Base-by-base conservation (phyloP, 2,113 vertebrate genomes). In the Sander lucioperca region DNA sequence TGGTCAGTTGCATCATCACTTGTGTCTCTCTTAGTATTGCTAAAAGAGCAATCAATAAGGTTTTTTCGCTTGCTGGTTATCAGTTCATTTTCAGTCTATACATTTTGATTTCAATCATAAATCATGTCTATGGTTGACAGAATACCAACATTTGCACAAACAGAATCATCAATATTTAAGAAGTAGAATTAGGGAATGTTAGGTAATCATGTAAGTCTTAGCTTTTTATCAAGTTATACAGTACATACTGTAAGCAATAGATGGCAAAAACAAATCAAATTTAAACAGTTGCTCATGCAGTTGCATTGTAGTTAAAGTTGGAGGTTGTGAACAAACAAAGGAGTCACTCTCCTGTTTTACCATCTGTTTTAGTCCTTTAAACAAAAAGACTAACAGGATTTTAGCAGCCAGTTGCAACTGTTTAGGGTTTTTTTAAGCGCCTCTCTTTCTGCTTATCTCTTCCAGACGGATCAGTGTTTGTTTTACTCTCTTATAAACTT, bases 311-410 rank as follows among this genome's bases (percentile, higher is more conserved):
- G 50, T 72, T 45, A n/a, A 65, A 13, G 16, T 10, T n/a, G 47
- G 15, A 33, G 73, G 45, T 19, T 66, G 69, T 51, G 51, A 81
- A 72, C 61, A 79, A 79, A 79, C 65, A 82, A 3, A 68, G 43
- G 23, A 71, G 25, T 21, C 11, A 19, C 3, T 58, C 11, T 56
- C 23, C 10, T 30, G 11, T 77, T 30, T 2, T 1, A 59, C 61
- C 69, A 74, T 58, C 82, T 88, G 77, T 76, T 39, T 82, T 83
- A 47, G 63, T 43, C 36, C 47, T 75, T 27, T 21, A 77, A 71
- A 57, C 57, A 57, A 54, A 65, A 50, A 36, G 19, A 65, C 33
- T 15, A 62, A 72, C 70, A 45, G 23, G 53, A 25, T 5, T 58
- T 47, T 65, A 19, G 23, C 33, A 61, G 18, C 12, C 16, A 56